phyloP scores from a whole-genome alignment of 2,113 vertebrate species.

The Prinia subflava region DNA sequence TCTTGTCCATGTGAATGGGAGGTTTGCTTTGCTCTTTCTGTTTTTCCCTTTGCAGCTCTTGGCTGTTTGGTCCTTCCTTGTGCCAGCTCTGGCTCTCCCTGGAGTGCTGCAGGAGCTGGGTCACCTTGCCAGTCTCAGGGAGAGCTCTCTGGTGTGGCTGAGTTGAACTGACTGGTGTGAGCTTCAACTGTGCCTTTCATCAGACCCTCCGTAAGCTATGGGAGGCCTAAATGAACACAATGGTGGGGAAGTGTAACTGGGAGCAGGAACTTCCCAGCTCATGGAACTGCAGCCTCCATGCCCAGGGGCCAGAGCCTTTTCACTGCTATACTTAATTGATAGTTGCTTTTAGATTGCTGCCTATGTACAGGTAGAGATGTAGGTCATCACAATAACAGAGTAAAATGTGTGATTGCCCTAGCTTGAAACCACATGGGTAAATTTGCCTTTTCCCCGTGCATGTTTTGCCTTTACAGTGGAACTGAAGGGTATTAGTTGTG shows the following conservation, averaged over 20 bases:
- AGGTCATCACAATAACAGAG: no score
- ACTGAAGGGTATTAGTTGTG: not conserved
- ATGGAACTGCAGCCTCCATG: not conserved
- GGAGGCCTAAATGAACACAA: not conserved
- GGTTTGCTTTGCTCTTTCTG: not conserved
- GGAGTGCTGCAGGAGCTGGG: not conserved
- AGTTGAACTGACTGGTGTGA: not conserved
- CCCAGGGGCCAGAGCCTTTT: not conserved
- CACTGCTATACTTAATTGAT: not conserved
- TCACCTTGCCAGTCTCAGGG: rapidly evolving
- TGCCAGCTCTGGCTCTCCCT: not conserved
- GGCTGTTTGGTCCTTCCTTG: not conserved
- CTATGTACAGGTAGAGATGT: not conserved
- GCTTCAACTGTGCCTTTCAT: not conserved
- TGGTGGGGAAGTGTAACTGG: not conserved
- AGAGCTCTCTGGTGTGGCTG: not conserved
- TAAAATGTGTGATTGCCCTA: not conserved
- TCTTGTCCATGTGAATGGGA: not conserved
- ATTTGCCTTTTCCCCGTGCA: not conserved
- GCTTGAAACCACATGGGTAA: not conserved
- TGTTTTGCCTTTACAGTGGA: not conserved
- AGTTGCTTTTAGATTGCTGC: not conserved
- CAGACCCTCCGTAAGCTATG: rapidly evolving
- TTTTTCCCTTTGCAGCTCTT: not conserved
- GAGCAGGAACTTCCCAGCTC: not conserved